Base-by-base conservation (phyloP, 2,797 vertebrate species). In the Microcaecilia unicolor region DNA sequence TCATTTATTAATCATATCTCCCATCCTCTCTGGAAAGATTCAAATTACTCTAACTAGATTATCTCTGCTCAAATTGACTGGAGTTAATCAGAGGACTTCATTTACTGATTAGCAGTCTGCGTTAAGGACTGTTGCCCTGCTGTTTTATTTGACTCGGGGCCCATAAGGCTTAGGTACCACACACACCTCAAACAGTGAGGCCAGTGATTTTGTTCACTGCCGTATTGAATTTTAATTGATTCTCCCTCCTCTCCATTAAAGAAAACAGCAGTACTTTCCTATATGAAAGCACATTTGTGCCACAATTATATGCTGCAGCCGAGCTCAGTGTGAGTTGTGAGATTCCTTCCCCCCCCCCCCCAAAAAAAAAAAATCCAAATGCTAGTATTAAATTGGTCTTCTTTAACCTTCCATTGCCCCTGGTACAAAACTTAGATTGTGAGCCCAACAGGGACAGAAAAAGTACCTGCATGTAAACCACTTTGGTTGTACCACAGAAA, bases 71-170 rank as follows among this genome's bases (percentile, higher is more conserved):
- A 25, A 3, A 15, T 20, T 1, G 6, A 22, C 9, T 10, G 5
- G 9, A 20, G 8, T 1, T 6, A 10, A 44, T 15, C 5, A 6
- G 0, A 21, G 14, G 12, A 18, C 25, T 22, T n/a, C n/a, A n/a
- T n/a, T n/a, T n/a, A n/a, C 3, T 10, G 8, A 3, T 10, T 10
- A 1, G 0, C 2, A 12, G 27, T 17, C 25, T 37, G 17, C 18
- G 4, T 4, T 5, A n/a, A 18, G 12, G n/a, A n/a, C n/a, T 6
- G 21, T 16, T 1, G n/a, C 5, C 13, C 31, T 17, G 11, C 31
- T 48, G 4, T 12, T 23, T 20, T 2, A 25, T 15, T 20, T 18
- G 21, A 28, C 10, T 35, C 4, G n/a, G 0, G 2, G 10, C 15
- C 21, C 8, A 31, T 44, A 23, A 4, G 0, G 0, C 5, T 37